A percentile compares a stretch with the other conserved stretches of the same genome.
These are phyloP conservation scores for Puffinus mauretanicus DNA, from an alignment of 2,113 vertebrate species.

Conservation along the genomic window DNA sequence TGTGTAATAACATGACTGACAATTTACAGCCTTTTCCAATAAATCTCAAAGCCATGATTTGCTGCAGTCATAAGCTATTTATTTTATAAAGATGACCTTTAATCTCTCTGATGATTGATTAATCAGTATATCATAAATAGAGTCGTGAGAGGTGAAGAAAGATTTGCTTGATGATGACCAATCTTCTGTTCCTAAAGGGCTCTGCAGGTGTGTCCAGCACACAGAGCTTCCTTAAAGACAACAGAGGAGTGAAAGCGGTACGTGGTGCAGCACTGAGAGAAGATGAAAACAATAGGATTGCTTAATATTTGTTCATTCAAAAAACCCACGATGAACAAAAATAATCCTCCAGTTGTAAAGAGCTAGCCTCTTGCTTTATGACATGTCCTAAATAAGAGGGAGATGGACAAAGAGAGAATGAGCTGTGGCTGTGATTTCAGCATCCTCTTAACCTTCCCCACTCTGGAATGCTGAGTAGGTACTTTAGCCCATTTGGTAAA, in stretches of 20 bases:
- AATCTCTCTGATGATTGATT: constrained; percentile 72
- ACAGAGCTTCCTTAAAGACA: not conserved
- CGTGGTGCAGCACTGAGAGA: not conserved
- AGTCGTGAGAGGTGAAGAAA: constrained; percentile 21
- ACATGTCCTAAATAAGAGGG: not conserved
- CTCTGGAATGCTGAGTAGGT: not conserved
- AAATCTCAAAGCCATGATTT: constrained; percentile 71
- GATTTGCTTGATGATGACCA: not conserved
- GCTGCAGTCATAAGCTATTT: constrained; percentile 58
- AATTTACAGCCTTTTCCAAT: constrained; percentile 71
- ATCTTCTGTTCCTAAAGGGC: not conserved
- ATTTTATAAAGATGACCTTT: constrained; percentile 68
- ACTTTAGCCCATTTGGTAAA: not conserved
- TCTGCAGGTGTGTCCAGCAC: constrained; percentile 10
- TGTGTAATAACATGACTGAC: constrained; percentile 69
- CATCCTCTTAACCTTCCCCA: not conserved
- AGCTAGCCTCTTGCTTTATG: not conserved
- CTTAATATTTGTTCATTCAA: not conserved
- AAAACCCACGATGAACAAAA: not conserved
- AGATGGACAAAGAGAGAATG: not conserved
- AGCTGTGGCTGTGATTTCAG: not conserved
- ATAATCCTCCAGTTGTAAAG: not conserved
- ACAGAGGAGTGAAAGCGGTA: not conserved
- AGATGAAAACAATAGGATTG: not conserved
- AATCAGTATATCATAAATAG: constrained; percentile 68